Base-by-base conservation (phyloP, 2,888 invertebrate genomes). In the Cephus pulcher region DNA sequence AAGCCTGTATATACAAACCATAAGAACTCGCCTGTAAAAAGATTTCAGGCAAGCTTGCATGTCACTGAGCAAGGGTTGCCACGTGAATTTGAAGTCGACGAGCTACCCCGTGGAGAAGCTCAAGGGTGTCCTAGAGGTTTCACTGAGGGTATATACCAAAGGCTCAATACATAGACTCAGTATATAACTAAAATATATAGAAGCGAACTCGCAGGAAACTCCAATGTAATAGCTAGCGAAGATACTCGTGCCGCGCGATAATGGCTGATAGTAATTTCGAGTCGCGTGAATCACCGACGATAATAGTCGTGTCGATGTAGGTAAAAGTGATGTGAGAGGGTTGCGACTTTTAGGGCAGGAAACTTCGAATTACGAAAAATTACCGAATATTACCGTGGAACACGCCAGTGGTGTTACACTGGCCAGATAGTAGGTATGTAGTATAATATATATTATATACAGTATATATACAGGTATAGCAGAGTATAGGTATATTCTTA, bases 361-460 rank as follows among this genome's bases (percentile, higher is more conserved):
- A 88, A 84, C 84, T 82, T 78, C 81, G 85, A 87, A 89, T 88
- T 87, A 88, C 84, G 80, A 76, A 82, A 87, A 89, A 89, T 89
- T 88, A 84, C 82, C 86, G 80, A 87, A 87, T 88, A 90, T 88
- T 88, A 85, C 88, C 85, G 79, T 80, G 83, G 78, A 86, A 81
- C 90, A 90, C 88, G 90, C 89, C 82, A 89, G 83, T 82, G 56
- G 9, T 56, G 56, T 56, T 23, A 56, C 56, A 23, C 56, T 56
- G 56, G 56, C 56, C 23, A 56, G 56, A 56, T 56, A 56, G 23
- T 4, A 23, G 9, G 2, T 9, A 23, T 56, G 9, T 23, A 56
- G 23, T 56, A 56, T 56, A 56, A 23, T 56, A 56, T 56, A 23
- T 56, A 56, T 56, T 56, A 56, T 56, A 56, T 6, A 23, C 23